Conservation (phyloP, 2,113 vertebrate species). For the Microcebus griseorufus region DNA sequence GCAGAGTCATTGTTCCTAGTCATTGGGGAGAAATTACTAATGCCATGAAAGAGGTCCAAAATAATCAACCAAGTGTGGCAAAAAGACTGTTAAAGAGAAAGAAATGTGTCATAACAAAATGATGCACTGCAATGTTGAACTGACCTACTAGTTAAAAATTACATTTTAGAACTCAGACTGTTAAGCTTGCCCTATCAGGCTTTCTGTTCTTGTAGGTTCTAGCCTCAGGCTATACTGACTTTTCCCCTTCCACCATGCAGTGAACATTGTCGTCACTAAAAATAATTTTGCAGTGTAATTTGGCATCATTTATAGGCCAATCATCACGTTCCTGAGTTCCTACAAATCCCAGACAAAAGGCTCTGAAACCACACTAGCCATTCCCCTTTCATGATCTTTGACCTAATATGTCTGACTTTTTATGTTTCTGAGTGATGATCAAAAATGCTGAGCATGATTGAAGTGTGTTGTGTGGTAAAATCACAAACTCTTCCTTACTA, state of each 20-base stretch:
- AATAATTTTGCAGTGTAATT: conserved; percentile 39
- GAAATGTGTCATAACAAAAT: background rate
- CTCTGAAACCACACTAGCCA: background rate
- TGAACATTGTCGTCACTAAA: conserved; percentile 1
- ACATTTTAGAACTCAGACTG: background rate
- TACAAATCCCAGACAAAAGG: background rate
- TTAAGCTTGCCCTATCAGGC: background rate
- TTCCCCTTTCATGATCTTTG: conserved; percentile 32
- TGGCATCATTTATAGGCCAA: conserved; percentile 23
- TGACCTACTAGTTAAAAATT: background rate
- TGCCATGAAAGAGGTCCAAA: background rate
- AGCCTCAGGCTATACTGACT: background rate
- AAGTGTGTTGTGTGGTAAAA: conserved; percentile 38
- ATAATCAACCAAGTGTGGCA: background rate
- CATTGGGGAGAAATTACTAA: background rate
- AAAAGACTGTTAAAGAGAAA: background rate
- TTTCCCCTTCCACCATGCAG: background rate
- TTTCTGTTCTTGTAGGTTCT: background rate
- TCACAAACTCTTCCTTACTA: background rate
- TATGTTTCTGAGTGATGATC: background rate
- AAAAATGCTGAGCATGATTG: conserved; percentile 16
- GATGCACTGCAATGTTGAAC: background rate
- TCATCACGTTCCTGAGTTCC: background rate
- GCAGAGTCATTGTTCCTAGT: conserved; percentile 19
- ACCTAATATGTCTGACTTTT: conserved; percentile 8